phyloP scores from a whole-genome alignment of 2,888 invertebrate genomes.

The Choristoneura rosaceana region DNA sequence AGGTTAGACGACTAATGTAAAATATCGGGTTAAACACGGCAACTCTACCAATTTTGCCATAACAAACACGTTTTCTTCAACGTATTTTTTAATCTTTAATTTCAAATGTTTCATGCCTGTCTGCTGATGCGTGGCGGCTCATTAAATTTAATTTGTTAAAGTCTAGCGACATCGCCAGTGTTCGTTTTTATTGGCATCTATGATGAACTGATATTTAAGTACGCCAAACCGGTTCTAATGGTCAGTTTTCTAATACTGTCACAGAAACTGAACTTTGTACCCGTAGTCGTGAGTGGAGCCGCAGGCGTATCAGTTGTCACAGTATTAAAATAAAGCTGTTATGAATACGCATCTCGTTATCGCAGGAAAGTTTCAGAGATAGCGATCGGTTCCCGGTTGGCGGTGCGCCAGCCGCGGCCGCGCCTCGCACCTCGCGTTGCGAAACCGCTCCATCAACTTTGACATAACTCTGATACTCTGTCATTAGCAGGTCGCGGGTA shows the following conservation, averaged over 20 bases:
- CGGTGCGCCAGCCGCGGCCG: conserved; percentile 55
- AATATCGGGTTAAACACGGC: conserved; percentile 7
- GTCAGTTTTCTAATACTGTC: conserved; percentile 2
- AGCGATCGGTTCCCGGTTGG: conserved; percentile 59
- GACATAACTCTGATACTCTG: conserved; percentile 53
- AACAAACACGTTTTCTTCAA: not conserved
- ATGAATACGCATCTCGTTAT: conserved; percentile 32
- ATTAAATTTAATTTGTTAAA: conserved; percentile 13
- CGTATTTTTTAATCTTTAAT: conserved; percentile 9
- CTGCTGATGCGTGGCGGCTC: not conserved
- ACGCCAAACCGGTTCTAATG: conserved; percentile 6
- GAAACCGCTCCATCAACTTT: conserved; percentile 61
- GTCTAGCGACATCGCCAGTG: not conserved
- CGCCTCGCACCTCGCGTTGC: conserved; percentile 51
- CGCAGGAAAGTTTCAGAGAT: conserved; percentile 33
- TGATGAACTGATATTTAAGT: not conserved
- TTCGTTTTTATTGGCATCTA: not conserved
- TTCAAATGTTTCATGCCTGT: not conserved
- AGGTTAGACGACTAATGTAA: conserved; percentile 20
- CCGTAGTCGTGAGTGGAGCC: not conserved
- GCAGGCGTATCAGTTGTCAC: not conserved
- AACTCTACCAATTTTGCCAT: conserved; percentile 1
- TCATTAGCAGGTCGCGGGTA: conserved; percentile 27
- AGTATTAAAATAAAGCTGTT: conserved; percentile 29
- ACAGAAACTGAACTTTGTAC: not conserved